Percentiles rank a stretch among this genome's conserved stretches.
Conservation (phyloP, 1,140 invertebrate species). For the Drosophila grimshawi region DNA sequence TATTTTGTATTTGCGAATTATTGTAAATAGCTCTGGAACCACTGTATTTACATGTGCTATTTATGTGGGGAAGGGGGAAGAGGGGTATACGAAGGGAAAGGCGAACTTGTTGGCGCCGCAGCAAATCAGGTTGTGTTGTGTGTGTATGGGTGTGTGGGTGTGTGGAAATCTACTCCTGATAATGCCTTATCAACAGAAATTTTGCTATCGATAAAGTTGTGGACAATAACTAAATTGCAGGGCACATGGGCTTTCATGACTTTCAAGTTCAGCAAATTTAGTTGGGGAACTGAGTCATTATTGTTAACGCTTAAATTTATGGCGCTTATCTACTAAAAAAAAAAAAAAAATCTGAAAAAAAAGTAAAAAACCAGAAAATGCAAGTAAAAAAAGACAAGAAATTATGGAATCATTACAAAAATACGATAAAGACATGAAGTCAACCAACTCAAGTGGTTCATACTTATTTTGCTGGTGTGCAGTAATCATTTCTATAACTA, state of each 20-base stretch:
- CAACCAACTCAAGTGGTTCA: constrained; percentile 13
- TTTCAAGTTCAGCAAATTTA: constrained; percentile 44
- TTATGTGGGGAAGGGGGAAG: constrained; percentile 2
- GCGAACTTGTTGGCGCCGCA: constrained; percentile 25
- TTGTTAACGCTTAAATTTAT: neutral
- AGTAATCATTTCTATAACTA: constrained; percentile 54
- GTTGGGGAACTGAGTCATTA: constrained; percentile 29
- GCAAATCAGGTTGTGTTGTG: constrained; percentile 4
- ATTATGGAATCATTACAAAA: constrained; percentile 36
- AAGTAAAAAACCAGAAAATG: too few species aligned
- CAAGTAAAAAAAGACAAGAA: neutral
- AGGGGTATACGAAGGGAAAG: neutral
- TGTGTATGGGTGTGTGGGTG: constrained; percentile 5
- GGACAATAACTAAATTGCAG: neutral
- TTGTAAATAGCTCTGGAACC: neutral
- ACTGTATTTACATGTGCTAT: neutral
- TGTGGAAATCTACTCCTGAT: constrained; percentile 65
- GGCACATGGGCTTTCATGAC: constrained; percentile 12
- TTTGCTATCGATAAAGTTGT: constrained; percentile 59
- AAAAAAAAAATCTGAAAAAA: neutral
- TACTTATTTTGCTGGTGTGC: constrained; percentile 5
- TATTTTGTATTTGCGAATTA: too few species aligned
- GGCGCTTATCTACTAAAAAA: constrained; percentile 22
- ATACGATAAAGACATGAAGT: constrained; percentile 43
- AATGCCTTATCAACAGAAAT: constrained; percentile 70